These are phyloP conservation scores for Ormyrus pomaceus DNA, from an alignment of 2,888 invertebrate genomes.

Conservation along the genomic window DNA sequence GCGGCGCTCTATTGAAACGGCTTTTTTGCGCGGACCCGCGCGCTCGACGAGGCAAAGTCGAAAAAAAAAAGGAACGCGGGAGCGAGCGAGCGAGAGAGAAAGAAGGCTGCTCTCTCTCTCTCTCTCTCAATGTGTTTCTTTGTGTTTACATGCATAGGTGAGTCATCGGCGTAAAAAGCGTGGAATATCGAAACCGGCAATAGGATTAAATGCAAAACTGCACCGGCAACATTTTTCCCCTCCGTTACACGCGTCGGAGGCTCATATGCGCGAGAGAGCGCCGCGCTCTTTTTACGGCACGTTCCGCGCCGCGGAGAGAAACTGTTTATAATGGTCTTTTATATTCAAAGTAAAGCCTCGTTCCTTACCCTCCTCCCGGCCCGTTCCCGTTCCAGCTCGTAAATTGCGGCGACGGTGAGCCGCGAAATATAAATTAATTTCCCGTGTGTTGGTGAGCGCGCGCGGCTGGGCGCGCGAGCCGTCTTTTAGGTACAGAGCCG, in stretches of 20 bases:
- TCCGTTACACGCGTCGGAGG: slow-evolving; percentile 11
- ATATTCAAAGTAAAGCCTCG: slow-evolving; percentile 57
- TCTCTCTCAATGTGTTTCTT: slow-evolving; percentile 41
- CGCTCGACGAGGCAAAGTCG: slow-evolving; percentile 8
- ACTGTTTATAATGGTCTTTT: slow-evolving; percentile 57
- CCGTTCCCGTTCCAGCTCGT: slow-evolving; percentile 54
- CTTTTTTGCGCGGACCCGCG: not conserved
- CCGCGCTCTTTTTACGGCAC: slow-evolving; percentile 52
- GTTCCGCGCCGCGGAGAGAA: slow-evolving; percentile 47
- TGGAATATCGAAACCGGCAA: slow-evolving; percentile 50
- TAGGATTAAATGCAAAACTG: slow-evolving; percentile 53
- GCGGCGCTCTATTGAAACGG: slow-evolving; percentile 5
- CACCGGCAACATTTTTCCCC: slow-evolving; percentile 45
- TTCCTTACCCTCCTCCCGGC: slow-evolving; percentile 4
- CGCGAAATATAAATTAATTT: slow-evolving; percentile 57
- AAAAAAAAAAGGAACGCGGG: slow-evolving; percentile 10
- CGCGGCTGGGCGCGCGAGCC: slow-evolving; percentile 38
- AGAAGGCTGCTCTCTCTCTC: too few species aligned
- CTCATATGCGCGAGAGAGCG: not conserved
- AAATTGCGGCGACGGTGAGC: slow-evolving; percentile 56
- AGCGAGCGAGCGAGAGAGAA: too few species aligned
- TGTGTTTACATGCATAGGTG: slow-evolving; percentile 42
- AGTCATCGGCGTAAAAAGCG: slow-evolving; percentile 49
- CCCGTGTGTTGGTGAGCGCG: slow-evolving; percentile 25
- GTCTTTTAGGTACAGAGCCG: slow-evolving; percentile 18